These are phyloP conservation scores for Clivina fossor DNA, from an alignment of 2,888 invertebrate species.

Conservation along the genomic window DNA sequence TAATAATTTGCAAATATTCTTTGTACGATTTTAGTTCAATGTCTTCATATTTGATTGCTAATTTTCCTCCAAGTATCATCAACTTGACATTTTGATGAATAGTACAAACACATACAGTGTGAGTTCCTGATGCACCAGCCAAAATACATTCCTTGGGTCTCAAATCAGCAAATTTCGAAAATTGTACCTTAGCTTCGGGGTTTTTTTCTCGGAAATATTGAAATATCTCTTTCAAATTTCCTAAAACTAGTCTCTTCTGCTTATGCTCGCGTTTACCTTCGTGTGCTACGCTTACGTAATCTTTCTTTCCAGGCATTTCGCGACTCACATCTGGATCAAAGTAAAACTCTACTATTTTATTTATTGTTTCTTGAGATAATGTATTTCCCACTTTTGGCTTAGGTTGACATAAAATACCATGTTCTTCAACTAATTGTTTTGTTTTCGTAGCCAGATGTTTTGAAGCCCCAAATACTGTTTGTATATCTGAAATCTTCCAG, in stretches of 20 bases:
- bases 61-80: slow-evolving; percentile 24
- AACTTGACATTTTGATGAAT: slow-evolving; percentile 32
- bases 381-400: not conserved
- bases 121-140: slow-evolving; percentile 31
- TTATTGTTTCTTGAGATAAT: not conserved
- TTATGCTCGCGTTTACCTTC: slow-evolving; percentile 12
- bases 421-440: not conserved
- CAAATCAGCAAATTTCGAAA: slow-evolving; percentile 30
- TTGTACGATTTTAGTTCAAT: slow-evolving; percentile 16
- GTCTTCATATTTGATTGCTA: slow-evolving; percentile 14
- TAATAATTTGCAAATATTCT: slow-evolving; percentile 29
- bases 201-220: slow-evolving; percentile 22
- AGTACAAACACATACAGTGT: slow-evolving; percentile 35
- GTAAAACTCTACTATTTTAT: slow-evolving; percentile 22
- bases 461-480: not conserved
- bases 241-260: slow-evolving; percentile 32
- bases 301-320: slow-evolving; percentile 33
- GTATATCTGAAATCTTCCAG: too few species aligned
- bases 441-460: not conserved
- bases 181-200: slow-evolving; percentile 20
- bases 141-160: slow-evolving; percentile 33
- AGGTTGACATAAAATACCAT: not conserved
- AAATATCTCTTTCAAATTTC: slow-evolving; percentile 30
- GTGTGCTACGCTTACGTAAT: slow-evolving; percentile 30
- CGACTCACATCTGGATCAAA: slow-evolving; percentile 20